phyloP scores from a whole-genome alignment of 2,888 invertebrate genomes.

The Panzeria rudis region DNA sequence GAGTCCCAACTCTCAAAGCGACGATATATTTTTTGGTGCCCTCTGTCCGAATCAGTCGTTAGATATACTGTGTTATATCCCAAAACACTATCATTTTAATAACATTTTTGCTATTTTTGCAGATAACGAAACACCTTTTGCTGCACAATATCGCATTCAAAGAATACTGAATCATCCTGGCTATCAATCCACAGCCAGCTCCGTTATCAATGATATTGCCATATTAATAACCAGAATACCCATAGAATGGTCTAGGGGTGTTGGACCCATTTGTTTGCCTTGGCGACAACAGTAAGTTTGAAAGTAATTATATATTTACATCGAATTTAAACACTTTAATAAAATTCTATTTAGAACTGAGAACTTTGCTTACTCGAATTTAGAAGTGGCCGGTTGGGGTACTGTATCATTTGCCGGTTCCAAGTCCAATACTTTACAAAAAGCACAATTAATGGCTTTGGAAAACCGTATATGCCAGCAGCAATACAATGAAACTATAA shows the following conservation, averaged over 20 bases:
- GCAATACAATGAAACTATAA: conserved; percentile 73
- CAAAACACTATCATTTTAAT: too few relatives aligned
- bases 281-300: conserved; percentile 80
- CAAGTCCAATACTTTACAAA: conserved; percentile 84
- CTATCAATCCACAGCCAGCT: conserved; percentile 71
- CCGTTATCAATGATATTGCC: conserved; percentile 85
- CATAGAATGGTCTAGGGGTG: conserved; percentile 84
- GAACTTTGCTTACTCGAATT: conserved; percentile 74
- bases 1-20: too few relatives aligned
- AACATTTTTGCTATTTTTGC: too few relatives aligned
- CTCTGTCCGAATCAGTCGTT: too few relatives aligned
- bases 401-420: conserved; percentile 84
- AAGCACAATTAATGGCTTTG: conserved; percentile 83
- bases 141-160: conserved; percentile 82
- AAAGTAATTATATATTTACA: neutral
- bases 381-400: conserved; percentile 85
- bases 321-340: too few relatives aligned
- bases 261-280: conserved; percentile 87
- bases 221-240: conserved; percentile 82
- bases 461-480: conserved; percentile 75
- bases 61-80: too few relatives aligned
- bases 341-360: conserved; percentile 64
- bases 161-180: conserved; percentile 78
- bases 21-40: too few relatives aligned
- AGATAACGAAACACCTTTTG: conserved; percentile 77